A percentile compares a stretch with the other conserved stretches of the same genome.
These are phyloP conservation scores for Cenopis cana DNA, from an alignment of 2,888 invertebrate species.

Conservation along the genomic window DNA sequence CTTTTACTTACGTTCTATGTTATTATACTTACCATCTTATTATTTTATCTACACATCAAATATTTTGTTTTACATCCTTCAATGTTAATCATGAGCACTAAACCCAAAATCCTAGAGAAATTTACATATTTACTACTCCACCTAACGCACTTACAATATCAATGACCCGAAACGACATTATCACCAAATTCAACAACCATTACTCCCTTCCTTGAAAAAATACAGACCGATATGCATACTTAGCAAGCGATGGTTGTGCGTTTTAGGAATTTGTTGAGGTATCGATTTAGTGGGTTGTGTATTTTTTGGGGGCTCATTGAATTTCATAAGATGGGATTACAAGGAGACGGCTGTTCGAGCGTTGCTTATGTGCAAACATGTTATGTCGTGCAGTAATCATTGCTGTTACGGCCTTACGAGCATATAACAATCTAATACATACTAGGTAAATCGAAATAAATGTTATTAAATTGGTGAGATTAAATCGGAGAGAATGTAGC, in stretches of 20 bases:
- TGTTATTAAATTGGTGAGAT: too few species aligned
- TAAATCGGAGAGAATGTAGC: too few species aligned
- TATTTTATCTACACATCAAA: neutral
- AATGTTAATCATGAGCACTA: conserved; percentile 26
- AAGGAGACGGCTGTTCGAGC: conserved; percentile 20
- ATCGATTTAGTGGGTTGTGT: neutral
- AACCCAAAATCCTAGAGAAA: conserved; percentile 36
- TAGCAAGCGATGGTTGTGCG: neutral
- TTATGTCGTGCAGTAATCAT: conserved; percentile 13
- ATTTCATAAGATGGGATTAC: conserved; percentile 42
- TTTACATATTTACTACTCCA: conserved; percentile 40
- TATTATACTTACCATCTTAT: neutral
- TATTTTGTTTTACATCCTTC: conserved; percentile 18
- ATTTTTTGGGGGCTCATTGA: conserved; percentile 36
- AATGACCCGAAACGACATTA: neutral
- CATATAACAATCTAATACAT: neutral
- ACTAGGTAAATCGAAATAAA: neutral
- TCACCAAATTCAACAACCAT: conserved; percentile 3
- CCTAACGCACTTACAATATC: conserved; percentile 32
- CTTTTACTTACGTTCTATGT: too few species aligned
- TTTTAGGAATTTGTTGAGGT: neutral
- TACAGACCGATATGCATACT: neutral
- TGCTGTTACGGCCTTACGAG: neutral
- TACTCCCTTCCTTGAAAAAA: neutral
- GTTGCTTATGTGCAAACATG: conserved; percentile 28